These are phyloP conservation scores for Apostichopus parvimensis DNA, from an alignment of 35 echinoderm and acorn worm species.

Conservation along the genomic window DNA sequence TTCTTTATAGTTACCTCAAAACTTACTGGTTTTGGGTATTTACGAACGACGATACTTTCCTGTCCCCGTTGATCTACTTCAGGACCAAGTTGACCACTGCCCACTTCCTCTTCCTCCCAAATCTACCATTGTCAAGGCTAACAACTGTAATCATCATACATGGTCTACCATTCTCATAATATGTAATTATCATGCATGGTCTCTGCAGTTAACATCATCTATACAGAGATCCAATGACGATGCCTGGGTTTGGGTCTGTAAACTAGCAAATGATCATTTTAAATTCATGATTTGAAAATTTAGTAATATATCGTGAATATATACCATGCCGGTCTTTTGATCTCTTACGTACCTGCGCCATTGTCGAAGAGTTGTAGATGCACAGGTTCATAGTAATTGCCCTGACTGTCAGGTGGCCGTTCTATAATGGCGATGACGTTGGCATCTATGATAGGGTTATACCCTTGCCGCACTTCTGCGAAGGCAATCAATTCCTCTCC, in stretches of 20 bases:
- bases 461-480: conserved; percentile 36
- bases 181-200: too few species aligned
- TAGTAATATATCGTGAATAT: neutral
- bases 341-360: conserved; percentile 32
- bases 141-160: too few species aligned
- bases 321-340: neutral
- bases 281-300: neutral
- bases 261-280: neutral
- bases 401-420: neutral
- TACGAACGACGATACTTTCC: too few species aligned
- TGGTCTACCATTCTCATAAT: too few species aligned
- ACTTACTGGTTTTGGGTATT: too few species aligned
- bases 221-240: too few species aligned
- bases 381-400: conserved; percentile 12
- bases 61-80: too few species aligned
- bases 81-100: too few species aligned
- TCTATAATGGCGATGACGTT: conserved; percentile 22
- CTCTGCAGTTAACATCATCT: too few species aligned
- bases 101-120: too few species aligned
- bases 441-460: conserved; percentile 34
- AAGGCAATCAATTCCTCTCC: neutral
- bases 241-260: neutral
- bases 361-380: conserved; percentile 42
- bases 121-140: too few species aligned
- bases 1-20: too few species aligned